Evolutionary conservation across 1,140 invertebrate species (phyloP).

Genomic region (Lordiphosa collinella): DNA sequence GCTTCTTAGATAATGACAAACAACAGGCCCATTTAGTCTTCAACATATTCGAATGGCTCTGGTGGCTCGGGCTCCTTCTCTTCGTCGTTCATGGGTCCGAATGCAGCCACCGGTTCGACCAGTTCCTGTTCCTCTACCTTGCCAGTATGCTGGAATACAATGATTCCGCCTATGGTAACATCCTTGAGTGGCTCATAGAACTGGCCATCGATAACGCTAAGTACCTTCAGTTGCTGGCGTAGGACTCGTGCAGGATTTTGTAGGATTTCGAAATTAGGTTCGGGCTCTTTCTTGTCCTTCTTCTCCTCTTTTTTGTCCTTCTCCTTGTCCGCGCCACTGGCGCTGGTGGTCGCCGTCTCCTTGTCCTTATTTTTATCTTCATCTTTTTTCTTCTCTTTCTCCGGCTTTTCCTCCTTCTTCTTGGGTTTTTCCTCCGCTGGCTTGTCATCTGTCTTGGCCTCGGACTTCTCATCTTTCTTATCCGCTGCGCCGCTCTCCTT

Average conservation of each 20-base stretch:
- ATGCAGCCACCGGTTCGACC: constrained; percentile 96
- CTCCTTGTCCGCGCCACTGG: constrained; percentile 65
- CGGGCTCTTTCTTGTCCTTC: constrained; percentile 90
- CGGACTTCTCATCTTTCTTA: constrained; percentile 83
- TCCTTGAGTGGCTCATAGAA: constrained; percentile 94
- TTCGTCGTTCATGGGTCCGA: constrained; percentile 95
- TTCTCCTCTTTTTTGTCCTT: constrained; percentile 79
- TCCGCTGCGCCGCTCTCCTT: constrained; percentile 82
- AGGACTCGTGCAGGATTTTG: constrained; percentile 96
- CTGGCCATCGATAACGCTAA: constrained; percentile 89
- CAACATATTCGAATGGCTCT: constrained; percentile 97
- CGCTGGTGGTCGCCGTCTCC: constrained; percentile 73
- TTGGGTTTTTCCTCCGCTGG: constrained; percentile 64
- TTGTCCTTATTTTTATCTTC: constrained; percentile 73
- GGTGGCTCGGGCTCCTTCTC: constrained; percentile 96
- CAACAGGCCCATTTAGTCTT: constrained; percentile 84
- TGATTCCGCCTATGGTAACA: constrained; percentile 95
- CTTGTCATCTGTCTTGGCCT: constrained; percentile 81
- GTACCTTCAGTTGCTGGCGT: constrained; percentile 94
- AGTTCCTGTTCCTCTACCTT: constrained; percentile 88
- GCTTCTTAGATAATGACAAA: constrained; percentile 65
- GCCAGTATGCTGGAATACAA: constrained; percentile 93
- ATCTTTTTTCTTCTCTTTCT: constrained; percentile 76
- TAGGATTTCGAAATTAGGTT: constrained; percentile 94
- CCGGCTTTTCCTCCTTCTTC: constrained; percentile 81